Base-by-base conservation (phyloP, 2,888 invertebrate genomes). In the Cephus spinipes region DNA sequence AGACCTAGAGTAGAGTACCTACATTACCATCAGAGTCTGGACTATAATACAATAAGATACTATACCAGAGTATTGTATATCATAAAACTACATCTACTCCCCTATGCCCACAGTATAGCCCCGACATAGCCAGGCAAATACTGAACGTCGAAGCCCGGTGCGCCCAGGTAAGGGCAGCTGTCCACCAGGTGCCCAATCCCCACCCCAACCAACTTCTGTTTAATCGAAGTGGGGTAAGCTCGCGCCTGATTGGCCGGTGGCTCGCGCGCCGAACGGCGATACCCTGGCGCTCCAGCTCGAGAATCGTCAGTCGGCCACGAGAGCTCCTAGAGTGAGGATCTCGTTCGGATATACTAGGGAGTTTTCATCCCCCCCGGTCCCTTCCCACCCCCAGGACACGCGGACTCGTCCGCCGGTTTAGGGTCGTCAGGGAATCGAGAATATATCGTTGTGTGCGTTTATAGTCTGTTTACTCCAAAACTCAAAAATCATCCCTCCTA, bases 91-190 rank as follows among this genome's bases (percentile, higher is more conserved):
- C 15, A 40, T 40, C 6, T 15, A 40, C 40, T 40, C 15, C 40
- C 40, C 15, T 40, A 6, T 40, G 12, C 12, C 3, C 12, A 40
- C 40, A 15, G 40, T 40, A 40, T 15, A 40, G 40, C 40, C 6
- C 6, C 40, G 40, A 15, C 40, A 40, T 40, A 40, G 40, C 40
- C 40, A 40, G 40, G 40, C 40, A 40, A 40, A 40, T 40, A 40
- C 40, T 40, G 40, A 69, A 30, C 76, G 85, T 84, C 87, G 85
- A 85, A 88, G 87, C 88, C 88, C 85, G 88, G 88, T 89, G 89
- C 85, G 81, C 82, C 80, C 89, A 88, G 88, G 89, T 89, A 89
- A 89, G 87, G 87, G 89, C 90, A 90, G 90, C 90, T 90, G 90
- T 89, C 87, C 89, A 89, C 90, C 90, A 90, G 90, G 90, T 90